Base-by-base conservation (phyloP, 2,888 invertebrate species). In the Galeruca laticollis region DNA sequence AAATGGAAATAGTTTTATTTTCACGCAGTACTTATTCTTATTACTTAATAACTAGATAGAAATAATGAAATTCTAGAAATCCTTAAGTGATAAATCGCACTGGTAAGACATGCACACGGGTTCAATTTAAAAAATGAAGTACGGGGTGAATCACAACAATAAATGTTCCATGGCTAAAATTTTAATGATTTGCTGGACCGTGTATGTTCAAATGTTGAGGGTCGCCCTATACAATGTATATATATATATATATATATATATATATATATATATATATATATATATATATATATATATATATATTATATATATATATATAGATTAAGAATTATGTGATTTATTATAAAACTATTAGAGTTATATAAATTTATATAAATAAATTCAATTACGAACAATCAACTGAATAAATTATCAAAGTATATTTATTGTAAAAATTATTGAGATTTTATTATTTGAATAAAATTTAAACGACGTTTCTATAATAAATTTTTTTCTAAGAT, bases 381-480 rank as follows among this genome's bases (percentile, higher is more conserved):
- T n/a, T 75, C 75, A 72, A 74, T 73, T 75, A 75, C 60, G 72
- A 74, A 75, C 75, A 75, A 75, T 74, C 75, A 75, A 71, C 74
- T 59, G 64, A 69, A 67, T 67, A 54, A 67, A 68, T 56, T 73
- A 74, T 74, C 73, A 73, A 65, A 74, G 60, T 68, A 74, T 75
- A 75, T 73, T 72, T 73, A 74, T 72, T 72, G 71, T 74, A 75
- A 70, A 68, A 67, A 68, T 60, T 67, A 66, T 71, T 20, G 70
- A 26, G 63, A 54, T 47, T 60, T 33, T 68, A 60, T 69, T 67
- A 54, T 70, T 59, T 71, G 69, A 75, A 75, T 75, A 75, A 75
- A 73, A 67, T 73, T 69, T 56, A 56, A 56, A 26, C n/a, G 15
- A n/a, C n/a, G 56, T 31, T 56, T 56, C 2, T 52, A 56, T 40